Conservation (phyloP, 2,797 vertebrate genomes). For the Salmo trutta region DNA sequence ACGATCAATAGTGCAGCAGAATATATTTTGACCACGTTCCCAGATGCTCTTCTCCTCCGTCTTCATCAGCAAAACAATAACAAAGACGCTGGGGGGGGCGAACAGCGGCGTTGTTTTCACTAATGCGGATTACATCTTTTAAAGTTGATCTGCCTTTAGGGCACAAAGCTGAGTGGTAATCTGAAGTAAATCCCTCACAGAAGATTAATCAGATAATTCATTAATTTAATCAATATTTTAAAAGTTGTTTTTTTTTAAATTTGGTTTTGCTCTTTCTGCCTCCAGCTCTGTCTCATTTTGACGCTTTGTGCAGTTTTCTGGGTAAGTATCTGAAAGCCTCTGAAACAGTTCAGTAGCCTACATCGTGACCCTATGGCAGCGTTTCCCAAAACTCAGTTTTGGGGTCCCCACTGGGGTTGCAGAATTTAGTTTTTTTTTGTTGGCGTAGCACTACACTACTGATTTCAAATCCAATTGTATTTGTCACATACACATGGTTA, state of each 20-base stretch:
- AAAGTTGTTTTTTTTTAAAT: background rate
- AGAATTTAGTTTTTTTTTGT: background rate
- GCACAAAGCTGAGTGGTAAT: background rate
- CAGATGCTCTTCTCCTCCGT: too few relatives aligned
- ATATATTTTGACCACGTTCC: too few relatives aligned
- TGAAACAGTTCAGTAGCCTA: background rate
- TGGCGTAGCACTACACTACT: background rate
- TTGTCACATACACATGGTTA: too few relatives aligned
- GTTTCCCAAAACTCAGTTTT: background rate
- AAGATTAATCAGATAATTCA: background rate
- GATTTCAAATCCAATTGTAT: background rate
- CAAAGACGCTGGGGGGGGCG: too few relatives aligned
- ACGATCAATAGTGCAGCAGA: too few relatives aligned
- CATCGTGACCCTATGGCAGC: background rate
- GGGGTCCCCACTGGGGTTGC: background rate
- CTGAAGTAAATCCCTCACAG: background rate
- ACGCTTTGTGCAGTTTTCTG: conserved; percentile 93
- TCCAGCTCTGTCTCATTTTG: conserved; percentile 85
- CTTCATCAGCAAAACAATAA: too few relatives aligned
- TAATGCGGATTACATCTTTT: too few relatives aligned
- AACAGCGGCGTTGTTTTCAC: too few relatives aligned
- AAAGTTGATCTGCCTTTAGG: background rate
- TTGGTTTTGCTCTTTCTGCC: conserved; percentile 22
- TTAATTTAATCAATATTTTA: background rate
- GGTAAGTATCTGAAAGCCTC: conserved; percentile 77